These are phyloP conservation scores for Psittacula echo DNA, from an alignment of 2,797 vertebrate genomes.

Conservation along the genomic window DNA sequence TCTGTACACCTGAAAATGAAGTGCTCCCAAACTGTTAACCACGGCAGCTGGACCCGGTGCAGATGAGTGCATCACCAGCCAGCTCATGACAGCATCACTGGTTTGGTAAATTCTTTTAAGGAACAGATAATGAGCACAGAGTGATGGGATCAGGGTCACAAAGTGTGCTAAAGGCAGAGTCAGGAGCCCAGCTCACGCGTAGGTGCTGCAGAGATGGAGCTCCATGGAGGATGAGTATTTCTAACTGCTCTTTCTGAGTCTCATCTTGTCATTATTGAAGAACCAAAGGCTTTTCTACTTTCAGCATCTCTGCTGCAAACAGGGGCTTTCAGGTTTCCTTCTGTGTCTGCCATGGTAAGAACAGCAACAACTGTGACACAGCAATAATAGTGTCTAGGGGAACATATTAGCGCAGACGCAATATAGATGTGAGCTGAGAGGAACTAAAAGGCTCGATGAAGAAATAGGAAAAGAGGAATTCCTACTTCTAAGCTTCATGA, in stretches of 20 bases:
- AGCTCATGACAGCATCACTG: accelerated
- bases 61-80: background rate
- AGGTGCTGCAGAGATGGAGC: background rate
- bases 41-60: accelerated
- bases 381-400: background rate
- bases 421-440: background rate
- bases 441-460: background rate
- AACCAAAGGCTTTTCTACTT: background rate
- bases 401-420: background rate
- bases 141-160: background rate
- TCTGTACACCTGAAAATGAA: background rate
- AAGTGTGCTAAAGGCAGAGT: background rate
- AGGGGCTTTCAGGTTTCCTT: background rate
- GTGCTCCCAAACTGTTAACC: background rate
- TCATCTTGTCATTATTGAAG: background rate
- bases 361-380: background rate
- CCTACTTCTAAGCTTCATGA: background rate
- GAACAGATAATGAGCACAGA: background rate
- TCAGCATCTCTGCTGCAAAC: background rate
- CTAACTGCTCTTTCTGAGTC: background rate
- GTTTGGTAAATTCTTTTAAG: background rate
- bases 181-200: accelerated
- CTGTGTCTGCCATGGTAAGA: background rate
- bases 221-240: background rate
- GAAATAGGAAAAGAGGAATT: background rate